phyloP scores from a whole-genome alignment of 2,113 vertebrate species.

The Cyanoramphus novaezelandiae region DNA sequence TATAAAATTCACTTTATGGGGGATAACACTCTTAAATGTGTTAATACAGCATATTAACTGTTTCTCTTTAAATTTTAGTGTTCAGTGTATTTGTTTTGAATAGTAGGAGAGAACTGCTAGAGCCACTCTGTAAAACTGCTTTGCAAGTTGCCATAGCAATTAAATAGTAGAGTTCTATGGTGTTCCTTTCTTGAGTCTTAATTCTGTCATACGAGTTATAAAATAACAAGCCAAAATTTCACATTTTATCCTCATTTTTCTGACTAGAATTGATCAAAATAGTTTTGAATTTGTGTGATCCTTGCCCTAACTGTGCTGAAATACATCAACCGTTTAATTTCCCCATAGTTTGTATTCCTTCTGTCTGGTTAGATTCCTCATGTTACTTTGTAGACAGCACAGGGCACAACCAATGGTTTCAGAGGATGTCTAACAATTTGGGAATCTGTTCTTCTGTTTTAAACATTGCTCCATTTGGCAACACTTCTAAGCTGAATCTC shows the following conservation, averaged over 20 bases:
- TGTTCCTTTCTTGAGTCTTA: constrained; percentile 22
- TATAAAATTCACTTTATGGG: constrained; percentile 41
- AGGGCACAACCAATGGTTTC: not conserved
- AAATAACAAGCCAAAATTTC: constrained; percentile 12
- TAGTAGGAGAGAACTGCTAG: constrained; percentile 52
- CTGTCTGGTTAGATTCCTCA: not conserved
- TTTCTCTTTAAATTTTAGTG: constrained; percentile 61
- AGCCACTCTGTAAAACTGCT: constrained; percentile 51
- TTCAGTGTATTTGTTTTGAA: constrained; percentile 63
- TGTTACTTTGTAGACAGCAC: not conserved
- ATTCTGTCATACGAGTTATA: constrained; percentile 34
- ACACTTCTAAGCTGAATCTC: not conserved
- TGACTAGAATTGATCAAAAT: not conserved
- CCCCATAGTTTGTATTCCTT: not conserved
- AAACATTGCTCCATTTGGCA: not conserved
- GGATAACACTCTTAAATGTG: constrained; percentile 35
- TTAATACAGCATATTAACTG: constrained; percentile 48
- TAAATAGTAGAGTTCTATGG: not conserved
- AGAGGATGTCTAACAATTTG: not conserved
- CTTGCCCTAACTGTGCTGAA: not conserved
- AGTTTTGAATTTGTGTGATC: not conserved
- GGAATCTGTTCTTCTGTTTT: not conserved
- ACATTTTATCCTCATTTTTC: not conserved
- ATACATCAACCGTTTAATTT: not conserved
- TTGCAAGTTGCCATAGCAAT: constrained; percentile 57